These are phyloP conservation scores for Ctenodactylus gundi DNA, from an alignment of 2,113 vertebrate genomes.

Conservation along the genomic window DNA sequence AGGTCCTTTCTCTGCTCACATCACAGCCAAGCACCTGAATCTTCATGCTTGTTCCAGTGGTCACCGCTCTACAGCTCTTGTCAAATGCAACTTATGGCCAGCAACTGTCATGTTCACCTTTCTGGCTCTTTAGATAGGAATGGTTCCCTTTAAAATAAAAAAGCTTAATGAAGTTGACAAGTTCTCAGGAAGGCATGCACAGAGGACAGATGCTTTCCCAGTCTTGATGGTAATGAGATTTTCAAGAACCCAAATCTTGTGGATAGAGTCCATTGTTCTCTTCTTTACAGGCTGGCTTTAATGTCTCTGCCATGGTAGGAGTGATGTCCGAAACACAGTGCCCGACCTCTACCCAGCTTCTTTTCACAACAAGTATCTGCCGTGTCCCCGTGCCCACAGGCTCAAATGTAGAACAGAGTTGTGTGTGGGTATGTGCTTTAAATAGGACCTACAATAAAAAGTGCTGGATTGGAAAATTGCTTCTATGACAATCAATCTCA, in stretches of 20 bases:
- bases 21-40: not conserved
- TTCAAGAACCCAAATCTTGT: slow-evolving; percentile 37
- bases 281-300: slow-evolving; percentile 53
- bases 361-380: slow-evolving; percentile 62
- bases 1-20: not conserved
- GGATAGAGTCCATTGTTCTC: not conserved
- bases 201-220: not conserved
- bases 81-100: not conserved
- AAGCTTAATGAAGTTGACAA: not conserved
- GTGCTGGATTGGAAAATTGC: slow-evolving; percentile 38
- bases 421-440: not conserved
- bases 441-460: not conserved
- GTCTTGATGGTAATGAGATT: not conserved
- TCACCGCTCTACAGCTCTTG: not conserved
- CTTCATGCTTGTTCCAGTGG: not conserved
- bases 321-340: not conserved
- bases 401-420: not conserved
- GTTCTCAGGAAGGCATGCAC: not conserved
- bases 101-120: not conserved
- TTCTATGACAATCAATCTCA: slow-evolving; percentile 32
- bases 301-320: not conserved
- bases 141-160: slow-evolving; percentile 1
- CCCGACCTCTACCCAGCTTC: slow-evolving; percentile 60
- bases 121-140: not conserved
- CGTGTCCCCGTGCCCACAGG: slow-evolving; percentile 29